phyloP scores from a whole-genome alignment of 2,113 vertebrate genomes.

The Danio rerio region GRCz12tu NC_133190.1:20579501-20580000 shows the following conservation, averaged over 20 bases:
- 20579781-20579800: background rate
- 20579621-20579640: conserved; percentile 89
- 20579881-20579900: conserved; percentile 82
- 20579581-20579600: background rate
- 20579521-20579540: background rate
- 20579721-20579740: background rate
- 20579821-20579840: conserved; percentile 90
- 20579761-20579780: background rate
- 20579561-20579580: background rate
- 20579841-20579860: conserved; percentile 89
- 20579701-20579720: background rate
- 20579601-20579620: conserved; percentile 60
- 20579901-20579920: conserved; percentile 80
- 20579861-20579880: conserved; percentile 84
- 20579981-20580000: no score
- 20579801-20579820: conserved; percentile 67
- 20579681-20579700: background rate
- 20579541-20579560: background rate
- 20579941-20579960: no score
- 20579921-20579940: no score
- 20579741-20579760: background rate
- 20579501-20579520: conserved; percentile 80
- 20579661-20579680: conserved; percentile 89
- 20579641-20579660: conserved; percentile 88
- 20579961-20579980: no score